Conservation (phyloP, 2,113 vertebrate species). For the Indicator indicator region DNA sequence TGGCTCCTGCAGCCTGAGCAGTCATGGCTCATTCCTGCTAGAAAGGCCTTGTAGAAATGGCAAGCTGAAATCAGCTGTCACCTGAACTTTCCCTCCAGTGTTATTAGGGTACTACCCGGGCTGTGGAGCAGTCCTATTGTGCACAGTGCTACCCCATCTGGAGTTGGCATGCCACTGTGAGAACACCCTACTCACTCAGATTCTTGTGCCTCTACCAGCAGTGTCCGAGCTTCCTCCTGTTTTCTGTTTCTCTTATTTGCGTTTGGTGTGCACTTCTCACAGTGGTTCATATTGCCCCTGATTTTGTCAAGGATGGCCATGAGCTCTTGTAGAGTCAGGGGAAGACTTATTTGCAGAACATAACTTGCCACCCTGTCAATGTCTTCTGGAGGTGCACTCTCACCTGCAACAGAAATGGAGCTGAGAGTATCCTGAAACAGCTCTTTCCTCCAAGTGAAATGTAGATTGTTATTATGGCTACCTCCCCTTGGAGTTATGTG, state of each 20-base stretch:
- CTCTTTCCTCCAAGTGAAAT: neutral
- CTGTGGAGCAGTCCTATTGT: neutral
- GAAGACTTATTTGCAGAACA: conserved; percentile 80
- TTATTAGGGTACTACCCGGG: neutral
- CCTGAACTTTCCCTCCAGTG: neutral
- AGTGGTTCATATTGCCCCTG: conserved; percentile 55
- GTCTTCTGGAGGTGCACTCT: conserved; percentile 79
- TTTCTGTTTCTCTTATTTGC: conserved; percentile 60
- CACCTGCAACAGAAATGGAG: conserved; percentile 76
- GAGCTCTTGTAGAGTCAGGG: conserved; percentile 73
- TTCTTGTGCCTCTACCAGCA: conserved; percentile 72
- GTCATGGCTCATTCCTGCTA: neutral
- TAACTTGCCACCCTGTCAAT: conserved; percentile 81
- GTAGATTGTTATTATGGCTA: neutral
- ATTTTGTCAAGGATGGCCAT: conserved; percentile 75
- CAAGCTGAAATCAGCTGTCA: neutral
- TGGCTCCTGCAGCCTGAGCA: rapidly evolving
- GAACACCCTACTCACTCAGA: conserved; percentile 72
- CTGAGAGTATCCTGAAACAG: neutral
- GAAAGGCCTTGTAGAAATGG: neutral
- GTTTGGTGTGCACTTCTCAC: conserved; percentile 59
- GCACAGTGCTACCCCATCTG: neutral
- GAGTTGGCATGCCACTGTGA: neutral
- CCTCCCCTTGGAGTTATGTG: neutral
- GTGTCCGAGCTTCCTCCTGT: conserved; percentile 23